phyloP scores from a whole-genome alignment of 64 coral and sea anemone species.

The Astreopora myriophthalma region DNA sequence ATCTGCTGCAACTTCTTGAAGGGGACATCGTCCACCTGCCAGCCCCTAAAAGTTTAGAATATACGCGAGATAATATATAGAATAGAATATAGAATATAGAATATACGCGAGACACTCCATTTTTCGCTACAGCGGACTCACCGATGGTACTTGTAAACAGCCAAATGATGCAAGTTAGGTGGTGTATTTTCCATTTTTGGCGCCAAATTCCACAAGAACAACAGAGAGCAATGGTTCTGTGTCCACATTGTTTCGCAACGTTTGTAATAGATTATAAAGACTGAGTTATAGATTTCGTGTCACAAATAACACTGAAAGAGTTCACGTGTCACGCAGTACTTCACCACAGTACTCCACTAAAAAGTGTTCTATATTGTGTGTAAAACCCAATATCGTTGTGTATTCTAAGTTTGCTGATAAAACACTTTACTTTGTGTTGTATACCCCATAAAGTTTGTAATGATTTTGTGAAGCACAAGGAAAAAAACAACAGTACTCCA shows the following conservation, averaged over 20 bases:
- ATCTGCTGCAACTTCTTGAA: constrained; percentile 53
- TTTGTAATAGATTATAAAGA: neutral
- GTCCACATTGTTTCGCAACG: neutral
- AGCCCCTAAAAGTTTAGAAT: constrained; percentile 29
- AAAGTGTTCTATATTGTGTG: neutral
- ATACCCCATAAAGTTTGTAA: neutral
- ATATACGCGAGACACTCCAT: constrained; percentile 43
- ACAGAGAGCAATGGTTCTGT: neutral
- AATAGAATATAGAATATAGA: constrained; percentile 44
- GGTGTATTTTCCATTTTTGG: constrained; percentile 2
- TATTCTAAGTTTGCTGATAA: neutral
- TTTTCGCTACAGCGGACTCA: constrained; percentile 55
- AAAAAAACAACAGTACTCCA: neutral
- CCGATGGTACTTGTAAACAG: constrained; percentile 23
- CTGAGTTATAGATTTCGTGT: neutral
- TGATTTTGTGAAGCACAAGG: neutral
- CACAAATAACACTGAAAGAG: neutral
- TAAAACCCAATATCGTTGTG: neutral
- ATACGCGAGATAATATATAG: constrained; percentile 44
- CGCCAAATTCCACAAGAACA: neutral
- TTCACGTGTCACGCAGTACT: neutral
- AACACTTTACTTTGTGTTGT: neutral
- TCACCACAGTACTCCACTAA: neutral
- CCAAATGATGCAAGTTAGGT: constrained; percentile 19
- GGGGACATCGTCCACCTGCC: constrained; percentile 60